Evolutionary conservation across 2,113 vertebrate species (phyloP).

Genomic region (Zosterops borbonicus): DNA sequence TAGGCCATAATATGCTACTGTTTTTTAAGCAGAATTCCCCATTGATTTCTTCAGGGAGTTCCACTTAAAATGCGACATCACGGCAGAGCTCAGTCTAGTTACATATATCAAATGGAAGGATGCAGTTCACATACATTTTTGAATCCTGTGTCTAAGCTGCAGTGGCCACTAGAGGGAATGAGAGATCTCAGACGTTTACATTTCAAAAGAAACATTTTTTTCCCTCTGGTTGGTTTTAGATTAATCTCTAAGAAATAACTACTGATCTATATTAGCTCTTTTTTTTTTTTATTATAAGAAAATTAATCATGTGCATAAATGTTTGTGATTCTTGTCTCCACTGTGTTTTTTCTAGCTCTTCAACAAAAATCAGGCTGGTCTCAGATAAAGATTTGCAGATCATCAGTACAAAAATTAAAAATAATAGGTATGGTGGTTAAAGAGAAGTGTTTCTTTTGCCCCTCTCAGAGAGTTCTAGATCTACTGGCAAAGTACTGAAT

Average conservation of each 20-base stretch:
- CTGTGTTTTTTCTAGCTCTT: background rate
- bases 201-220: background rate
- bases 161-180: conserved; percentile 25
- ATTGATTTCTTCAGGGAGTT: conserved; percentile 57
- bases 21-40: conserved; percentile 41
- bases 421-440: background rate
- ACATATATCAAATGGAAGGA: background rate
- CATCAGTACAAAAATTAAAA: background rate
- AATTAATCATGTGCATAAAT: background rate
- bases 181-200: background rate
- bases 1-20: background rate
- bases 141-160: background rate
- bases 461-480: background rate
- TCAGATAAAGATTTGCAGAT: background rate
- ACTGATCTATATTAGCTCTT: background rate
- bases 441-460: background rate
- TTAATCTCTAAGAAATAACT: background rate
- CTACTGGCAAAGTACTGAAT: conserved; percentile 9
- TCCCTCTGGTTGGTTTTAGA: background rate
- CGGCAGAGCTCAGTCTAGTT: conserved; percentile 12
- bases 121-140: background rate
- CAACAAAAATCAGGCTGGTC: background rate
- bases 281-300: background rate
- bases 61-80: conserved; percentile 41
- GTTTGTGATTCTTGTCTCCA: background rate